phyloP scores from a whole-genome alignment of 2,888 invertebrate species.

The Aspidiotus destructor region DNA sequence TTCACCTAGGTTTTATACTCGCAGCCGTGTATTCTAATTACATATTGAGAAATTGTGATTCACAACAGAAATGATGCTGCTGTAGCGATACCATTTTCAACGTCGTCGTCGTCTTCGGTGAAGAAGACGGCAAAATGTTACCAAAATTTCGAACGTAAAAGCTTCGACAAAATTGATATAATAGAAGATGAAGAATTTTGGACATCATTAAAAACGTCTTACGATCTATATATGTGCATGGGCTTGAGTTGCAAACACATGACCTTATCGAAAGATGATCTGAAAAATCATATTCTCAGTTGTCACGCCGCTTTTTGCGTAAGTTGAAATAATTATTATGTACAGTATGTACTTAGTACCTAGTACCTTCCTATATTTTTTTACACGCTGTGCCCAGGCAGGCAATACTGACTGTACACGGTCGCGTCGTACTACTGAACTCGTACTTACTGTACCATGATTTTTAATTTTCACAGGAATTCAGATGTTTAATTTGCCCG shows the following conservation, averaged over 20 bases:
- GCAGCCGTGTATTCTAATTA: neutral
- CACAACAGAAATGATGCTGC: neutral
- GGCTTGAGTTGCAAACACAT: conserved; percentile 22
- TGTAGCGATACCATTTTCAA: neutral
- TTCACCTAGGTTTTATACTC: neutral
- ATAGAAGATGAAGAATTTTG: conserved; percentile 19
- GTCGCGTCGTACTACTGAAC: neutral
- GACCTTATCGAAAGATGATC: conserved; percentile 21
- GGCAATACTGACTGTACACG: no score
- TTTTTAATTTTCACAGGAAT: conserved; percentile 12
- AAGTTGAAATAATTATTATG: neutral
- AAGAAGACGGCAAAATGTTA: neutral
- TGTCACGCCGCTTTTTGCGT: conserved; percentile 15
- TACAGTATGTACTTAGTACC: no score
- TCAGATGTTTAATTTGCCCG: conserved; percentile 14
- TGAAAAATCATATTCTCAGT: conserved; percentile 14
- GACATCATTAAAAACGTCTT: conserved; percentile 21
- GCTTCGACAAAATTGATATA: conserved; percentile 14
- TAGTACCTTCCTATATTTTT: no score
- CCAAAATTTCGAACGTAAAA: neutral
- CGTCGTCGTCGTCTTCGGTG: neutral
- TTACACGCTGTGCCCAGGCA: no score
- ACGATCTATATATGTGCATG: conserved; percentile 27
- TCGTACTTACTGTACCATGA: neutral
- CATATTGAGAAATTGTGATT: no score